Conservation (phyloP, 37 sponge, comb jelly and placozoan genomes). For the Tethya wilhelma region DNA sequence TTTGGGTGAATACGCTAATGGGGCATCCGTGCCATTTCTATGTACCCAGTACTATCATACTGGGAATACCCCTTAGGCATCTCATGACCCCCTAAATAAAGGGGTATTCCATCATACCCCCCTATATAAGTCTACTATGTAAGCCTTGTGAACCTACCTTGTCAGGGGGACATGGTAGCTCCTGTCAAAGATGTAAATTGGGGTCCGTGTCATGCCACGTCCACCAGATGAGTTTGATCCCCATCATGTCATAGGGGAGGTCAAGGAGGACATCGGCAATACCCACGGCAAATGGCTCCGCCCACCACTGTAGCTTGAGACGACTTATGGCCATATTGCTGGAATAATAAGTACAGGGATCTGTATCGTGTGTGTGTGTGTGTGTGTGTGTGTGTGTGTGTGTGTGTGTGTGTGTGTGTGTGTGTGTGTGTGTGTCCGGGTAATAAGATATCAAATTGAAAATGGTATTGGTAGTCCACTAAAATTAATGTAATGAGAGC, state of each 20-base stretch:
- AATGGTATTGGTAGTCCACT: too few relatives aligned
- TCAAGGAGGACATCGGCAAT: slow-evolving; percentile 36
- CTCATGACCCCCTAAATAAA: too few relatives aligned
- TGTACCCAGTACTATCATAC: too few relatives aligned
- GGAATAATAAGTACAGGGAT: slow-evolving; percentile 31
- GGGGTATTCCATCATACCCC: too few relatives aligned
- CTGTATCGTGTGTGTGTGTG: too few relatives aligned
- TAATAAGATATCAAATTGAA: background rate
- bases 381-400: slow-evolving; percentile 26
- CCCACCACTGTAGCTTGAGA: slow-evolving; percentile 17
- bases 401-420: background rate
- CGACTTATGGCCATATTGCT: slow-evolving; percentile 16
- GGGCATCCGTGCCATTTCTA: too few relatives aligned
- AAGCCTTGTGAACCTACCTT: slow-evolving; percentile 24
- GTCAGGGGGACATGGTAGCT: slow-evolving; percentile 55
- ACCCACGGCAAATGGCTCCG: slow-evolving; percentile 39
- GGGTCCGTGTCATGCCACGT: slow-evolving; percentile 72
- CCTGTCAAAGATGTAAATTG: slow-evolving; percentile 58
- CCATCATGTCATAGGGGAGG: slow-evolving; percentile 54
- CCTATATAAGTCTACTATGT: background rate
- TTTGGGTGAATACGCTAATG: too few relatives aligned
- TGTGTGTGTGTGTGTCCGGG: background rate
- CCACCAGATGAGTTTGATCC: slow-evolving; percentile 63
- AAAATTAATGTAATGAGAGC: too few relatives aligned
- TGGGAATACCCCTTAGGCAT: too few relatives aligned